Conservation (phyloP, 2,797 vertebrate species). For the Chaenodraco wilsoni region DNA sequence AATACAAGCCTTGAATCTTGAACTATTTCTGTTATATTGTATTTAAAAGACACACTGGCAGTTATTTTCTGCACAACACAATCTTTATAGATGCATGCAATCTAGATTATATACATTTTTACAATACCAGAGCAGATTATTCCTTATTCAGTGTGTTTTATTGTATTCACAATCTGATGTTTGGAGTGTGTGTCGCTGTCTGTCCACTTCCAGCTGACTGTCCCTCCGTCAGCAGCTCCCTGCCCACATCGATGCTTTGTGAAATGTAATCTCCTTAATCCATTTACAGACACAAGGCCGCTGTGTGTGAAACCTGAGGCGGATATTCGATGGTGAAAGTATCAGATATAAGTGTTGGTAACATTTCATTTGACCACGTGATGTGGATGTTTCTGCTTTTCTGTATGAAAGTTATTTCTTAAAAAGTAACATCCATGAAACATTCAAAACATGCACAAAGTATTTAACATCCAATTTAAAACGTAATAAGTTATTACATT, state of each 20-base stretch:
- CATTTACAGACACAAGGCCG: conserved; percentile 3
- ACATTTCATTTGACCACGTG: too few relatives aligned
- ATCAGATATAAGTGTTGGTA: neutral
- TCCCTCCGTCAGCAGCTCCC: conserved; percentile 15
- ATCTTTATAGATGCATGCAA: too few relatives aligned
- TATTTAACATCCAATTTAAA: too few relatives aligned
- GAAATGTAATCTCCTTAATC: conserved; percentile 19
- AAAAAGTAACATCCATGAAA: too few relatives aligned
- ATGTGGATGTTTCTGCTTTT: too few relatives aligned
- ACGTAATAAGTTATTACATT: too few relatives aligned
- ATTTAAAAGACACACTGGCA: neutral
- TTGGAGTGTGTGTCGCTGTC: neutral
- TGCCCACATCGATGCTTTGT: neutral
- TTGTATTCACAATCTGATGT: conserved; percentile 3
- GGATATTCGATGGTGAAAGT: neutral
- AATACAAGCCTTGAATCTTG: too few relatives aligned
- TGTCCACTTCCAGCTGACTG: conserved; percentile 1
- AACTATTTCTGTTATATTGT: neutral
- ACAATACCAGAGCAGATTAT: neutral
- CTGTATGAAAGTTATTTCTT: too few relatives aligned
- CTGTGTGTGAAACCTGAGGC: neutral
- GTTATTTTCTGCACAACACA: too few relatives aligned
- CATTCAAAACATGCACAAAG: too few relatives aligned
- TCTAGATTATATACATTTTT: neutral
- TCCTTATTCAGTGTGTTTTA: conserved; percentile 10